A percentile compares a stretch with the other conserved stretches of the same genome.
Evolutionary conservation across 2,888 invertebrate genomes (phyloP).

Genomic region (Tachystola acroxantha): DNA sequence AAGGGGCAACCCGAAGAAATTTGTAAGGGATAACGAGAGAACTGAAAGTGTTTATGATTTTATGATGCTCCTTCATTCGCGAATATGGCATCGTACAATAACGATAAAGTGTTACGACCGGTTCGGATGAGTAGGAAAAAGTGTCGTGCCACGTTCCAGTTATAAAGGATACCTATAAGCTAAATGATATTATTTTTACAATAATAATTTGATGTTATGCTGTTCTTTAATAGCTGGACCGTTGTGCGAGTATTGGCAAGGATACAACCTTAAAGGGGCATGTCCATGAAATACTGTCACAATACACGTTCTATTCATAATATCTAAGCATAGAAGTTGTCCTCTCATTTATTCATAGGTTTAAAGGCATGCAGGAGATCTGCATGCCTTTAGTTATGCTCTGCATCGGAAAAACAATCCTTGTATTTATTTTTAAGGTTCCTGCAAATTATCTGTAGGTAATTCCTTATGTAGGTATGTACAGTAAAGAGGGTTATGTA

Average conservation of each 20-base stretch:
- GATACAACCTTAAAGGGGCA: neutral
- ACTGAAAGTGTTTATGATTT: constrained; percentile 63
- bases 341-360: too few relatives aligned
- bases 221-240: neutral
- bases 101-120: constrained; percentile 59
- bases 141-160: constrained; percentile 39
- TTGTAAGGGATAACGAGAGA: constrained; percentile 50
- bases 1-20: constrained; percentile 35
- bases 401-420: too few relatives aligned
- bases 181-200: constrained; percentile 53
- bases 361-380: too few relatives aligned
- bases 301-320: too few relatives aligned
- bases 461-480: too few relatives aligned
- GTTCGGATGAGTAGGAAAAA: constrained; percentile 41
- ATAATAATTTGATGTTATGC: constrained; percentile 21
- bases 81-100: constrained; percentile 60
- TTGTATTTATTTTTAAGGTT: too few relatives aligned
- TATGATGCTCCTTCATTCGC: constrained; percentile 56
- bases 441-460: too few relatives aligned
- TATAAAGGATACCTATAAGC: constrained; percentile 34
- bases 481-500: too few relatives aligned
- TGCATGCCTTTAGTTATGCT: too few relatives aligned
- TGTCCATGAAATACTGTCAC: too few relatives aligned
- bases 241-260: neutral
- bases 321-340: too few relatives aligned